Conservation (phyloP, 2,888 invertebrate genomes). For the Ephialtes manifestator region DNA sequence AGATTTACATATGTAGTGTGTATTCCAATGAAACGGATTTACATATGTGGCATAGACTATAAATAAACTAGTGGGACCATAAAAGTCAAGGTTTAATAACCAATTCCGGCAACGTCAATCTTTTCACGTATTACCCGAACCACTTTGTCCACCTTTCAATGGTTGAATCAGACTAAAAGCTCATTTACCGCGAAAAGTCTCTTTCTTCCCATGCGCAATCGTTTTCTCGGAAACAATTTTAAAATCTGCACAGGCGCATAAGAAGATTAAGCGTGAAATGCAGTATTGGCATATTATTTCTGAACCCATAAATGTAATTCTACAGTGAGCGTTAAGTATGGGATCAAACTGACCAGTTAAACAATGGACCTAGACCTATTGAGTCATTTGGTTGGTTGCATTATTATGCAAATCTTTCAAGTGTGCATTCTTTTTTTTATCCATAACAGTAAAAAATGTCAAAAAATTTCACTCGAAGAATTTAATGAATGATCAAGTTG, state of each 20-base stretch:
- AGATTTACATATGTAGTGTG: background rate
- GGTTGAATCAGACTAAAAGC: constrained; percentile 70
- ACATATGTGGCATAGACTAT: constrained; percentile 32
- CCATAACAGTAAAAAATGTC: too few species aligned
- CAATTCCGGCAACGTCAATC: constrained; percentile 84
- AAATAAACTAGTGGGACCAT: constrained; percentile 59
- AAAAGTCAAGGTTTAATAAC: constrained; percentile 81
- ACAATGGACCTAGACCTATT: background rate
- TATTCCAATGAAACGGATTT: constrained; percentile 12
- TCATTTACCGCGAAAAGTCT: constrained; percentile 73
- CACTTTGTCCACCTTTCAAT: constrained; percentile 68
- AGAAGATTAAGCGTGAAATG: background rate
- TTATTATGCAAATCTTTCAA: too few species aligned
- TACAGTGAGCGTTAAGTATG: background rate
- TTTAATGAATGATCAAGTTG: too few species aligned
- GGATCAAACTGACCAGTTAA: background rate
- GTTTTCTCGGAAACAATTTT: background rate
- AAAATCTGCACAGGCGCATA: constrained; percentile 19
- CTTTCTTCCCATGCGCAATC: constrained; percentile 64
- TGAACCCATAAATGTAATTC: background rate
- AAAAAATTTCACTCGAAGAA: too few species aligned
- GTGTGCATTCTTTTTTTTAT: too few species aligned
- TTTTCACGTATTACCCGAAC: constrained; percentile 80
- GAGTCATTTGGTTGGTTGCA: background rate
- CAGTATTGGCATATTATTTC: background rate